Evolutionary conservation across 1,140 invertebrate genomes (phyloP).

Genomic region (Palaemon carinicauda): DNA sequence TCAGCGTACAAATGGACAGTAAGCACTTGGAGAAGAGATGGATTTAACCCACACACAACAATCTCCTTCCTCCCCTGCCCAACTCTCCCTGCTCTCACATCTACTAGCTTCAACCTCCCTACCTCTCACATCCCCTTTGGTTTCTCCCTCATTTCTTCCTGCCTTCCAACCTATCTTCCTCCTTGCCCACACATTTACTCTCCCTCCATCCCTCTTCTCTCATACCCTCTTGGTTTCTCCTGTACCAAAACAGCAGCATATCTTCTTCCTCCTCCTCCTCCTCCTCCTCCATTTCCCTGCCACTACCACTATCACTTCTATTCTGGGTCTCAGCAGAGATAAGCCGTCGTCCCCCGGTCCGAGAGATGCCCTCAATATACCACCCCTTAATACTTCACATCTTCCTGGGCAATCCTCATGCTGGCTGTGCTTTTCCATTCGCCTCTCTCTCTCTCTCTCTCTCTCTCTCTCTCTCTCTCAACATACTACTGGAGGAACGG

Average conservation of each 20-base stretch:
- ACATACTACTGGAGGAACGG: not conserved
- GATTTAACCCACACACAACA: not conserved
- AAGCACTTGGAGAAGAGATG: not conserved
- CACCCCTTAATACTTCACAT: not conserved
- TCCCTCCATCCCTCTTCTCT: no score
- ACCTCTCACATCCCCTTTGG: no score
- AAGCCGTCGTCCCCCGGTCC: no score
- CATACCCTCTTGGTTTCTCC: not conserved
- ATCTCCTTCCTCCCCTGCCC: not conserved
- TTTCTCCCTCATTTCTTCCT: no score
- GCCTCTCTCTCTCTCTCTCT: not conserved
- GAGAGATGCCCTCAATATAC: no score
- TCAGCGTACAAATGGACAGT: constrained; percentile 21
- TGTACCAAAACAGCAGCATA: not conserved
- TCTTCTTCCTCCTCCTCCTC: not conserved
- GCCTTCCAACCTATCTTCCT: no score
- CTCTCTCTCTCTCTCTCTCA: not conserved
- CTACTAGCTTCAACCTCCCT: not conserved
- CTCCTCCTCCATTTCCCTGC: not conserved
- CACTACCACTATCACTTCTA: not conserved
- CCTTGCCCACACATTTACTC: no score
- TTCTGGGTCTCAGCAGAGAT: no score
- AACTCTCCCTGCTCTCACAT: not conserved
- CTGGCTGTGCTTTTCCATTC: not conserved
- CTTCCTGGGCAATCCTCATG: not conserved